These are phyloP conservation scores for Tetrapedia diversipes DNA, from an alignment of 2,888 invertebrate genomes.

Conservation along the genomic window DNA sequence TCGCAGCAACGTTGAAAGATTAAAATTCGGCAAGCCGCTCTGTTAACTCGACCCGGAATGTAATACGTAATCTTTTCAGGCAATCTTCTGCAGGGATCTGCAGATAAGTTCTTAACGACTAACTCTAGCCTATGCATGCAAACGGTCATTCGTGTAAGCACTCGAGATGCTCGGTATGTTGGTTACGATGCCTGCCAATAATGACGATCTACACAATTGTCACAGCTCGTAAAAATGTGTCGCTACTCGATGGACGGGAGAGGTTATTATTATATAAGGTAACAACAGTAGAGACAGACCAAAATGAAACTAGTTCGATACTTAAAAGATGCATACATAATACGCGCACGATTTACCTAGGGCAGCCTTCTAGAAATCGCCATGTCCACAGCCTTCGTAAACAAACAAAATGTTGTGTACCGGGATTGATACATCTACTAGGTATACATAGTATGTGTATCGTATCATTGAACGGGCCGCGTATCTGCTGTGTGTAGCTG, in stretches of 20 bases:
- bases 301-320: conserved; percentile 9
- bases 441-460: too few relatives aligned
- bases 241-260: conserved; percentile 16
- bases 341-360: conserved; percentile 9
- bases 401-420: not conserved
- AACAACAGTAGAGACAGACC: not conserved
- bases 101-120: conserved; percentile 18
- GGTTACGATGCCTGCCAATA: not conserved
- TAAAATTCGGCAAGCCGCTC: not conserved
- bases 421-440: too few relatives aligned
- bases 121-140: too few relatives aligned
- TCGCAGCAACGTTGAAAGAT: not conserved
- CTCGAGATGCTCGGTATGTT: conserved; percentile 1
- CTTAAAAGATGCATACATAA: conserved; percentile 2
- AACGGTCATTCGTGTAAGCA: conserved; percentile 10
- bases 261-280: conserved; percentile 4
- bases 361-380: conserved; percentile 8
- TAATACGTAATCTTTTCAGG: too few relatives aligned
- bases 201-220: conserved; percentile 3
- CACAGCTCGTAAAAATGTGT: not conserved
- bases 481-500: too few relatives aligned
- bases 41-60: not conserved
- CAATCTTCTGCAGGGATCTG: not conserved
- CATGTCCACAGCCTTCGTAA: not conserved
- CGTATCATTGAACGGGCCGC: too few relatives aligned